Conservation (phyloP, 2,113 vertebrate genomes). For the Prietella phreatophila region DNA sequence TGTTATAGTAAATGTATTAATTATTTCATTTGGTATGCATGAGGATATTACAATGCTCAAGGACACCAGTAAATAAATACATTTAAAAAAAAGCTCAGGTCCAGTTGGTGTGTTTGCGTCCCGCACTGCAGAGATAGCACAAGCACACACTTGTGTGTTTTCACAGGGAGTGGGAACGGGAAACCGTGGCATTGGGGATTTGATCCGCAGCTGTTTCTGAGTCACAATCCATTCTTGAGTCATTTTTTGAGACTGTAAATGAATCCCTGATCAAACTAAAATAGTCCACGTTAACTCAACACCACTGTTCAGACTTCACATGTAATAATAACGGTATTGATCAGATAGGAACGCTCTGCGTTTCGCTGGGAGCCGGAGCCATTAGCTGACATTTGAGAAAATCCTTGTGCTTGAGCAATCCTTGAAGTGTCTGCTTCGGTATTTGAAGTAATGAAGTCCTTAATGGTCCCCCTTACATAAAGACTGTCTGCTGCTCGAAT, state of each 20-base stretch:
- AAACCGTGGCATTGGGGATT: not conserved
- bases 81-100: not conserved
- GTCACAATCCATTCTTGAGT: not conserved
- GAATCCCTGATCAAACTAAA: not conserved
- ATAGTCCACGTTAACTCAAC: not conserved
- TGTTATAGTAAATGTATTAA: not conserved
- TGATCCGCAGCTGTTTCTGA: slow-evolving; percentile 18
- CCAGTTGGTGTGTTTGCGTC: not conserved
- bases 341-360: not conserved
- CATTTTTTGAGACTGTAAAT: not conserved
- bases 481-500: slow-evolving; percentile 40
- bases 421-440: not conserved
- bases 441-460: not conserved
- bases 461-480: slow-evolving; percentile 42
- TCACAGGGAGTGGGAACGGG: slow-evolving; percentile 12
- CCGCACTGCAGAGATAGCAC: not conserved
- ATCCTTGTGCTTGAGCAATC: not conserved
- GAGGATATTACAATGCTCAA: not conserved
- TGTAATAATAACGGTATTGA: not conserved
- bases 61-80: not conserved
- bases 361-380: not conserved
- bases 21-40: not conserved
- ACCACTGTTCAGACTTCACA: not conserved
- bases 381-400: not conserved
- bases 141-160: not conserved